Evolutionary conservation across 2,888 invertebrate species (phyloP), one percentile per base, ranked within the genome.

Genomic region (Pomacea canaliculata): DNA sequence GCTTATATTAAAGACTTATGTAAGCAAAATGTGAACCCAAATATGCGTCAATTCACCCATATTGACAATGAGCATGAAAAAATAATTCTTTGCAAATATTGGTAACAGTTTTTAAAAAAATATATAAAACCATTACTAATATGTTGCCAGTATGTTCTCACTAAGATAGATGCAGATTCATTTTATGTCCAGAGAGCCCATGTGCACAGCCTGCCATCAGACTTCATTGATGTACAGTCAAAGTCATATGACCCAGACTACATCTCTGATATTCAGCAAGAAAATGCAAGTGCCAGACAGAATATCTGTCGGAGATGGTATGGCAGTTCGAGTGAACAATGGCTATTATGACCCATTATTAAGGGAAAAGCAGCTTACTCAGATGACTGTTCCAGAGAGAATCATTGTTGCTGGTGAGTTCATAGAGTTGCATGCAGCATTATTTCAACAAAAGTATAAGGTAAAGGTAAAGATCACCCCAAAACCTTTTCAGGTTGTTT

Each of bases 381-480:
- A 80, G 48, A 97, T 97, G 97, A 95, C 95, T 88, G 97, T 98
- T 62, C 97, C 97, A 5, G 97, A 97, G 88, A 94, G 97, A 88
- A 97, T 98, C 90, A 93, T 97, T 83, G 95, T 97, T 70, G 93
- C 95, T 85, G 97, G 97, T 89, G 94, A 94, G 80, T 62, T 7
- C 27, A 59, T 4, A 51, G 60, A 51, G 60, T 71, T 18, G 59
- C 12, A 23, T 27, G 7, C 60, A 12, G n/a, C 71, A 59, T 4
- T 19, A 70, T n/a, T 48, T 10, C 23, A 23, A 23, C 23, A 23
- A 23, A 23, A 23, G 23, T 23, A 23, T 23, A 23, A 23, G 23
- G 23, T 23, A 23, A 23, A 23, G 23, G 23, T 23, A 23, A 23
- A 23, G 23, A 23, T 23, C 23, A 23, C 0, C 23, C 23, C 23